Evolutionary conservation across 2,113 vertebrate genomes (phyloP).

Genomic region (Choloepus hoffmanni): DNA sequence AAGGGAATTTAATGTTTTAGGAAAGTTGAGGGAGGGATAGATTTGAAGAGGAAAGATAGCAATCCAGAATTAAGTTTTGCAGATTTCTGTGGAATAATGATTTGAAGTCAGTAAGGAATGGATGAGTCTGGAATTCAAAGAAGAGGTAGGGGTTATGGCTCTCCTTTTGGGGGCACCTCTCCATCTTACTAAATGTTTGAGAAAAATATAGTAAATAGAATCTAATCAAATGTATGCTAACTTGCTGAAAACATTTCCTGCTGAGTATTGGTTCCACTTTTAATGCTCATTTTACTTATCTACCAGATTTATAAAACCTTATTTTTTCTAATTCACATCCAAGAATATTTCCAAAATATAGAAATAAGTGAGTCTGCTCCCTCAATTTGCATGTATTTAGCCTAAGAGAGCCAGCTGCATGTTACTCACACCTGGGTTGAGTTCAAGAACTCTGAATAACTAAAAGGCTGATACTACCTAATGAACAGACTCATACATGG

Average conservation of each 20-base stretch:
- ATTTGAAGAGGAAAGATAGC: not conserved
- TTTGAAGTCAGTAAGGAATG: not conserved
- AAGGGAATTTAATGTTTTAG: not conserved
- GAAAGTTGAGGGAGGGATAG: not conserved
- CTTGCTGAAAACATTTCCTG: not conserved
- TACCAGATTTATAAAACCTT: not conserved
- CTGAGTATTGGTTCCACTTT: not conserved
- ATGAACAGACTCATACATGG: not conserved
- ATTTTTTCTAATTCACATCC: not conserved
- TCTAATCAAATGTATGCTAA: not conserved
- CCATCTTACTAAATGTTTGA: not conserved
- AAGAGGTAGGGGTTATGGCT: not conserved
- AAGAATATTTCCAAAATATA: not conserved
- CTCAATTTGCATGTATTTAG: not conserved
- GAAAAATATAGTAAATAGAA: not conserved
- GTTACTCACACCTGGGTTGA: not conserved
- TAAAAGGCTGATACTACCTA: not conserved
- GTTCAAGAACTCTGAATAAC: not conserved
- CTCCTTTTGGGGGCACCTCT: not conserved
- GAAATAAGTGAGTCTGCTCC: constrained; percentile 11
- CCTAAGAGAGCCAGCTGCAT: not conserved
- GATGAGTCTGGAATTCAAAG: not conserved
- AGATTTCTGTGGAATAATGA: not conserved
- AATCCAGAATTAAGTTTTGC: not conserved
- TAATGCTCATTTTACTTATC: not conserved